phyloP scores from a whole-genome alignment of 2,888 invertebrate species.

The Agriotes lineatus region DNA sequence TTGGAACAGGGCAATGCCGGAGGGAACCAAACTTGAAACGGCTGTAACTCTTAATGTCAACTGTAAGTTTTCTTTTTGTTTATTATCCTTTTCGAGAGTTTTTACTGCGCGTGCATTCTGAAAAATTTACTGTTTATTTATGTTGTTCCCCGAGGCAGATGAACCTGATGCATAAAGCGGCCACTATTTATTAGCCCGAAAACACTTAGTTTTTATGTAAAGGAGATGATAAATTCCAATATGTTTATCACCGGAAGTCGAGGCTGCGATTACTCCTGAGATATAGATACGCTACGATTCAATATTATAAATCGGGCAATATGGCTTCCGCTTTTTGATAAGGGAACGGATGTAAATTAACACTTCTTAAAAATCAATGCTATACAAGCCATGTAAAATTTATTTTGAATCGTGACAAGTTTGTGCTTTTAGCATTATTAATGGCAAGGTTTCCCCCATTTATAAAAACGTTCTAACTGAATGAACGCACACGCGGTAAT shows the following conservation, averaged over 20 bases:
- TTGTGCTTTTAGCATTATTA: too few species aligned
- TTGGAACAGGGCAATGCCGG: constrained; percentile 89
- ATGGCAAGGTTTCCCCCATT: too few species aligned
- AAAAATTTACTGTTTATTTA: constrained; percentile 33
- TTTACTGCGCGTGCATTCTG: constrained; percentile 27
- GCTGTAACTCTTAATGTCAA: constrained; percentile 87
- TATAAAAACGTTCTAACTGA: too few species aligned
- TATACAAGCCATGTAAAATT: too few species aligned
- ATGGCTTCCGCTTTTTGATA: too few species aligned
- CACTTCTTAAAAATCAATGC: too few species aligned
- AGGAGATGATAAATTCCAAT: not conserved
- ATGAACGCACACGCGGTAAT: not conserved
- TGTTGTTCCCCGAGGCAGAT: constrained; percentile 24
- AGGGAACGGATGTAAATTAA: too few species aligned
- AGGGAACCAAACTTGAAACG: constrained; percentile 83
- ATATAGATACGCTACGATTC: too few species aligned
- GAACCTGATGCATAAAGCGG: constrained; percentile 20
- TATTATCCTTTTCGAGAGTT: constrained; percentile 32
- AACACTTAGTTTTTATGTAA: not conserved
- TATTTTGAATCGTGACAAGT: too few species aligned
- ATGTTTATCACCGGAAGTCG: too few species aligned
- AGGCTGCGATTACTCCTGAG: too few species aligned
- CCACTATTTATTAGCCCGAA: constrained; percentile 12
- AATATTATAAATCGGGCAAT: too few species aligned
- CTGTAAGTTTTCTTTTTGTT: constrained; percentile 75